Conservation (phyloP, 1,140 invertebrate genomes). For the Atta cephalotes region DNA sequence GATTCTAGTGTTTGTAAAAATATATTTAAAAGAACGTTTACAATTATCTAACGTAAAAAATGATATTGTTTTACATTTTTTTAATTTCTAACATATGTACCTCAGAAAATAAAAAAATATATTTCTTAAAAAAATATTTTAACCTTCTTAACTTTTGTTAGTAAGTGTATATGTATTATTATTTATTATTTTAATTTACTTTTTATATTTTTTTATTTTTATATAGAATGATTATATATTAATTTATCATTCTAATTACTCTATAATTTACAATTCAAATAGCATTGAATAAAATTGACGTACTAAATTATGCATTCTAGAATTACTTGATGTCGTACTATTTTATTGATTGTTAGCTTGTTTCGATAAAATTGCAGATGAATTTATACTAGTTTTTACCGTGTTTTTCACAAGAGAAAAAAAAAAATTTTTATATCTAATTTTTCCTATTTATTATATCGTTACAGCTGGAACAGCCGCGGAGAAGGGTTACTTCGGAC, state of each 20-base stretch:
- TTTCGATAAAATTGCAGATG: not conserved
- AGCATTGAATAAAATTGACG: not conserved
- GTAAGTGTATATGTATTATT: not conserved
- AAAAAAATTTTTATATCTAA: not conserved
- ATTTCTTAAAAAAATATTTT: no score
- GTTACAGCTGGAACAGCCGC: slow-evolving; percentile 88
- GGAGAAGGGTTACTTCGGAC: slow-evolving; percentile 94
- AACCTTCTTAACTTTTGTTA: no score
- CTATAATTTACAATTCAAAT: slow-evolving; percentile 35
- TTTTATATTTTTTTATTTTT: slow-evolving; percentile 1
- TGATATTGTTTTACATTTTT: no score
- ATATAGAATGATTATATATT: not conserved
- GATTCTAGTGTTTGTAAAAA: no score
- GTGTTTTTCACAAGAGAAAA: no score
- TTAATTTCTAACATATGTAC: no score
- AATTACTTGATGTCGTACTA: not conserved
- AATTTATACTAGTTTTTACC: not conserved
- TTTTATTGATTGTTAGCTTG: slow-evolving; percentile 13
- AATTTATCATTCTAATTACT: not conserved
- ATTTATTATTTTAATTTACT: not conserved
- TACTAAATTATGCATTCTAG: slow-evolving; percentile 28
- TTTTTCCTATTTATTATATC: slow-evolving; percentile 66
- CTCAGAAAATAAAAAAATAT: no score
- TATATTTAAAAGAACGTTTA: no score
- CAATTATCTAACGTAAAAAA: no score